Base-by-base conservation (phyloP, 2,113 vertebrate species). In the Gorilla gorilla region DNA sequence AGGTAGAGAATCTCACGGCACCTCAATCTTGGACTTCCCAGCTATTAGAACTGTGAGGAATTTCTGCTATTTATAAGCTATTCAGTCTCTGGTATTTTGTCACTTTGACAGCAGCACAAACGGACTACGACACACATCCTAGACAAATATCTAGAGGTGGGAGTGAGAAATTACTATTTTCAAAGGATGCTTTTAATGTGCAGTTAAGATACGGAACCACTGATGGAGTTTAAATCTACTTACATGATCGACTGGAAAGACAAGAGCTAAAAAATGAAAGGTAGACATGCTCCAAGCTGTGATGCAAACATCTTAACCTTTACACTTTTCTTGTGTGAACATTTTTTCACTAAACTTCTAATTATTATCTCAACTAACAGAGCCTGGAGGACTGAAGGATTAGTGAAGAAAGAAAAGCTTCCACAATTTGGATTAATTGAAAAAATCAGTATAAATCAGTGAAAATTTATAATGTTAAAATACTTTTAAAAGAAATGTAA, bases 391-490 rank as follows among this genome's bases (percentile, higher is more conserved):
- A 85, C 55, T 72, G 93, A 97, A 96, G 22, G 17, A 93, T 81
- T 86, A 82, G n/a, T 57, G 12, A 89, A 97, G 80, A 84, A n/a
- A 93, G 23, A 94, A 94, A 92, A 85, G 55, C 10, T 80, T 96
- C 18, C 30, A 94, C 40, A 92, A 84, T 90, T 93, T 88, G 57
- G 6, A 85, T 22, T 89, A 80, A 89, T 38, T 96, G 61, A 32
- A 89, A 97, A 72, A 89, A 14, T 68, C 48, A 84, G 32, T 82
- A 43, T 93, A 90, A 96, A 96, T 90, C 61, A 90, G 79, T 81
- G 6, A 38, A 96, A 91, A 89, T 66, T 85, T 72, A 85, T 59
- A 38, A 91, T 38, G 45, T 64, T 93, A 59, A 85, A 76, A 90
- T 59, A 76, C 16, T 61, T 94, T 72, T 70, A 79, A 85, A 93